Evolutionary conservation across 2,797 vertebrate genomes (phyloP).

Genomic region (Mormyrops boulengeri): DNA sequence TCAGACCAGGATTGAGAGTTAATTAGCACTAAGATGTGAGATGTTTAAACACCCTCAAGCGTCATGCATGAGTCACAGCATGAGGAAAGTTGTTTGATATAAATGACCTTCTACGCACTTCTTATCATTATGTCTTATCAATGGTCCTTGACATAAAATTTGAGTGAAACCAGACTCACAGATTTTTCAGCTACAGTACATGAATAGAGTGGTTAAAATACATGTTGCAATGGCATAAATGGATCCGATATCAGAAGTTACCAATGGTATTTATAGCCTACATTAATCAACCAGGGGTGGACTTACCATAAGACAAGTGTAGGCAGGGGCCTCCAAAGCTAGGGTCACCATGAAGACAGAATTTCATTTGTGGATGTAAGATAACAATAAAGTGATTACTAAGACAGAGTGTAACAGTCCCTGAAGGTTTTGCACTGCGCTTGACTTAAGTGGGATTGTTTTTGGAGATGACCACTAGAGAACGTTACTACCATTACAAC

Average conservation of each 20-base stretch:
- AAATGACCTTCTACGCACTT: not conserved
- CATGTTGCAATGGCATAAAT: not conserved
- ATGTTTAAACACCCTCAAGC: not conserved
- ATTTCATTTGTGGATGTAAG: not conserved
- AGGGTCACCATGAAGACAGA: not conserved
- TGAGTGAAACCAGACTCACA: not conserved
- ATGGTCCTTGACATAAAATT: not conserved
- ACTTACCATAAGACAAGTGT: not conserved
- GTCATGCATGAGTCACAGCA: not conserved
- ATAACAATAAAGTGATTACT: not conserved
- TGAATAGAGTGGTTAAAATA: not conserved
- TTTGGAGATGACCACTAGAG: not conserved
- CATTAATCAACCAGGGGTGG: not conserved
- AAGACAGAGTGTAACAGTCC: not conserved
- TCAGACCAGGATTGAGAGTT: not conserved
- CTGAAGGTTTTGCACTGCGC: not conserved
- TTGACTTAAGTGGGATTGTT: not conserved
- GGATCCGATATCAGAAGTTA: not conserved
- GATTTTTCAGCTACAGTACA: not conserved
- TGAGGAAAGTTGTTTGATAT: not conserved
- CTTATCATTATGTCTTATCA: not conserved
- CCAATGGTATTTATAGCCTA: not conserved
- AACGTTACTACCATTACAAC: not conserved
- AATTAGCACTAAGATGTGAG: slow-evolving; percentile 3
- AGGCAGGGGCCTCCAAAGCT: not conserved